Conservation (phyloP, 2,113 vertebrate species). For the Corydoras sp. region DNA sequence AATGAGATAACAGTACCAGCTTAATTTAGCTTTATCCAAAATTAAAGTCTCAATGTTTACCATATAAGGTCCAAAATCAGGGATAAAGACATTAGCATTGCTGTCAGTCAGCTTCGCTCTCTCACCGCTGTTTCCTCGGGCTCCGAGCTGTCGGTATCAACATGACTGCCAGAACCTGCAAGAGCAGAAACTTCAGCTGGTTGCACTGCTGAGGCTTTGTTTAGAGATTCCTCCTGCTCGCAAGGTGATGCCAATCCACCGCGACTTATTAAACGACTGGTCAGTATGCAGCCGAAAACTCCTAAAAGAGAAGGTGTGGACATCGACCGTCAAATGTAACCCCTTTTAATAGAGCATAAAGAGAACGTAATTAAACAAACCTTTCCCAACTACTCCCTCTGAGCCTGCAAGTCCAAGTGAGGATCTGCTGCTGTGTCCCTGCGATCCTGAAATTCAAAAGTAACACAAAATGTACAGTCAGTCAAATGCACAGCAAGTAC, state of each 20-base stretch:
- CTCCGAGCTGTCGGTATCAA: slow-evolving; percentile 43
- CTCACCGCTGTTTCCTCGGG: slow-evolving; percentile 59
- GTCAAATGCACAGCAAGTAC: neutral
- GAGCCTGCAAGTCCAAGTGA: slow-evolving; percentile 56
- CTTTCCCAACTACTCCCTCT: slow-evolving; percentile 81
- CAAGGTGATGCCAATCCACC: slow-evolving; percentile 49
- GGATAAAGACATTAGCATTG: too few species aligned
- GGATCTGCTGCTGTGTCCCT: slow-evolving; percentile 52
- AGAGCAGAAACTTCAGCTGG: slow-evolving; percentile 58
- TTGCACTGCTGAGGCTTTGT: slow-evolving; percentile 50
- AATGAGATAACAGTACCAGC: too few species aligned
- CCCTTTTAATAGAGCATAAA: neutral
- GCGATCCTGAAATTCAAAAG: slow-evolving; percentile 49
- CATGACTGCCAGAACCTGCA: slow-evolving; percentile 50
- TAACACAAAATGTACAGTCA: neutral
- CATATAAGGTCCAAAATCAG: too few species aligned
- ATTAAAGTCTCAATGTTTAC: too few species aligned
- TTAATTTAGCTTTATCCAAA: too few species aligned
- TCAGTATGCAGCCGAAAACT: slow-evolving; percentile 67
- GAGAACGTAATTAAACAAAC: slow-evolving; percentile 53
- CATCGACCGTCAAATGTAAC: neutral
- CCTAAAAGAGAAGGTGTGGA: slow-evolving; percentile 56
- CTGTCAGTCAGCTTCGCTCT: neutral
- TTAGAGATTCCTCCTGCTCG: slow-evolving; percentile 55
- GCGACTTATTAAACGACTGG: slow-evolving; percentile 38